phyloP scores from a whole-genome alignment of 2,888 invertebrate species.

The Abrostola tripartita region DNA sequence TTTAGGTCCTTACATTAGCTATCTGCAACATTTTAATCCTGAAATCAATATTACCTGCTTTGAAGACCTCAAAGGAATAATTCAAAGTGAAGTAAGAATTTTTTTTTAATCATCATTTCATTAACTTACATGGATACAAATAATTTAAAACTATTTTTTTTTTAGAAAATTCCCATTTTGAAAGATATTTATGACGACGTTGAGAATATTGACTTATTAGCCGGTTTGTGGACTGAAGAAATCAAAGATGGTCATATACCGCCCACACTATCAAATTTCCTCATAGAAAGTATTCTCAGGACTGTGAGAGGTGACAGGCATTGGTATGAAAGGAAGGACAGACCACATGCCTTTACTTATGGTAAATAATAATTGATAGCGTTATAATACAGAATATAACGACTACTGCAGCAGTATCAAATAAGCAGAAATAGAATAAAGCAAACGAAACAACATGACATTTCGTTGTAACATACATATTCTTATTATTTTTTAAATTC shows the following conservation, averaged over 20 bases:
- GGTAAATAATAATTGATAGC: neutral
- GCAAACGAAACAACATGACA: too few species aligned
- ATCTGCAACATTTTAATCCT: slow-evolving; percentile 2
- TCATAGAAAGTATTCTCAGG: neutral
- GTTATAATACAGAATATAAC: too few species aligned
- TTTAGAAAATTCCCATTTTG: neutral
- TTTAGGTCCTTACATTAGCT: slow-evolving; percentile 16
- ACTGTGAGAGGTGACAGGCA: neutral
- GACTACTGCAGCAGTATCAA: too few species aligned
- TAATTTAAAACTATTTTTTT: neutral
- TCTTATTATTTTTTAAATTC: too few species aligned
- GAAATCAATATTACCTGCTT: slow-evolving; percentile 15
- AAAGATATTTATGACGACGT: neutral
- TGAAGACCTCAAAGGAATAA: slow-evolving; percentile 7
- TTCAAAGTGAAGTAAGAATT: neutral
- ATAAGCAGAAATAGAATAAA: too few species aligned
- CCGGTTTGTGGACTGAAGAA: slow-evolving; percentile 3
- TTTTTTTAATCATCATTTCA: neutral
- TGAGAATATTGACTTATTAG: slow-evolving; percentile 4
- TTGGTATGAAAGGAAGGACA: neutral
- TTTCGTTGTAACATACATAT: too few species aligned
- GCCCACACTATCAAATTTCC: neutral
- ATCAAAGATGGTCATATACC: neutral
- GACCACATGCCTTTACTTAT: neutral
- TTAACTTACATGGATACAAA: neutral